A percentile compares a stretch with the other conserved stretches of the same genome.
Evolutionary conservation across 2,888 invertebrate genomes (phyloP).

Genomic region (Caenorhabditis sp.): DNA sequence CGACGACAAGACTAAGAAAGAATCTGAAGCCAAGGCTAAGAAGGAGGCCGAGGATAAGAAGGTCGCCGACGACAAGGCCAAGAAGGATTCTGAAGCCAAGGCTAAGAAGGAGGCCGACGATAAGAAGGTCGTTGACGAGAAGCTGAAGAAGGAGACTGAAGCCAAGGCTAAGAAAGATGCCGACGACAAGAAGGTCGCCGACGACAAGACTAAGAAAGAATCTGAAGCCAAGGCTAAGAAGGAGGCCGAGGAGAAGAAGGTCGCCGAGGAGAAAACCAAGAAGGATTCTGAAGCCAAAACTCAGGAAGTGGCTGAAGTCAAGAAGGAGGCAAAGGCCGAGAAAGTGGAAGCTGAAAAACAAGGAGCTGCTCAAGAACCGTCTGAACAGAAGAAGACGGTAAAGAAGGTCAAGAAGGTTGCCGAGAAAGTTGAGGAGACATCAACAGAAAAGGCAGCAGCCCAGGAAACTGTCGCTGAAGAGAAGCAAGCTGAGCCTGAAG

Average conservation of each 20-base stretch:
- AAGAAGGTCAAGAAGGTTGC: not conserved
- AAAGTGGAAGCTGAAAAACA: slow-evolving; percentile 22
- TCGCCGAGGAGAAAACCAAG: slow-evolving; percentile 33
- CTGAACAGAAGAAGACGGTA: slow-evolving; percentile 1
- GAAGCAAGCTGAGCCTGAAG: slow-evolving; percentile 18
- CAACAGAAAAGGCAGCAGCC: slow-evolving; percentile 4
- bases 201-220: slow-evolving; percentile 32
- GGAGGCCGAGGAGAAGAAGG: slow-evolving; percentile 35
- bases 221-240: slow-evolving; percentile 37
- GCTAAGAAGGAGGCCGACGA: slow-evolving; percentile 31
- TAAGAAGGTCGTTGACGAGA: slow-evolving; percentile 7
- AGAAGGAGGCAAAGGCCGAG: slow-evolving; percentile 14
- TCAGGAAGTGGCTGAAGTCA: slow-evolving; percentile 20
- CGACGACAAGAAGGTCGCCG: slow-evolving; percentile 51
- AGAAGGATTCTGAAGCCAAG: slow-evolving; percentile 33
- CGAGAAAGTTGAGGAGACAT: not conserved
- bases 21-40: no score
- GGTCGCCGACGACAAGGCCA: slow-evolving; percentile 33
- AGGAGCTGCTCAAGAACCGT: slow-evolving; percentile 4
- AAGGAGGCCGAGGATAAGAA: slow-evolving; percentile 40
- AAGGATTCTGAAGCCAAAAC: slow-evolving; percentile 35
- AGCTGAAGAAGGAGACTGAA: slow-evolving; percentile 12
- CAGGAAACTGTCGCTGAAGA: slow-evolving; percentile 14
- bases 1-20: slow-evolving; percentile 36
- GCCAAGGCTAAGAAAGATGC: slow-evolving; percentile 32